Evolutionary conservation across 2,888 invertebrate species (phyloP), one percentile per base, ranked within the genome.

Genomic region (Hemistola chrysoprasaria): DNA sequence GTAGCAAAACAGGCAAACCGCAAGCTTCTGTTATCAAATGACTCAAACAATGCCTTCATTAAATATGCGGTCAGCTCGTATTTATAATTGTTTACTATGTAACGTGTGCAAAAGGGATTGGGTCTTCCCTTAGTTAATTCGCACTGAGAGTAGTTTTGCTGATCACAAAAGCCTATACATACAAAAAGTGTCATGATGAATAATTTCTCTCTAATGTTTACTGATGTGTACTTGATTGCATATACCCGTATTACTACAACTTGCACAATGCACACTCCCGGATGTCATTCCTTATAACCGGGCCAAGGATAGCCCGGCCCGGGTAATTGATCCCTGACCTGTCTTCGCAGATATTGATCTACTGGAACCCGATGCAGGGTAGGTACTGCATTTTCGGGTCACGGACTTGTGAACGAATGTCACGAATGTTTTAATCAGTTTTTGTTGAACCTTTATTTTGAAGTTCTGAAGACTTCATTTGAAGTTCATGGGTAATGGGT

Each of bases 1-100:
- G 8, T 21, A 52, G 45, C 71, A 70, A 75, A 80, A 77, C 79
- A 81, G 80, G 80, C 73, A 80, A 81, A 81, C 80, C 80, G 64
- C 80, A 80, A 34, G 21, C 22, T 8, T 4, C n/a, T n/a, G 11
- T 26, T 31, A 43, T 38, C 34, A 8, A 6, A 8, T n/a, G n/a
- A n/a, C n/a, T n/a, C n/a, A n/a, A 22, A 38, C 29, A 39, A 38
- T 38, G 23, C 8, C 26, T 35, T 23, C 31, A 30, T 40, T 21
- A 23, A 8, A 20, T 25, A 16, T 29, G 40, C 22, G 36, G 35
- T 36, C 20, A 11, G 6, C 22, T 8, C 24, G 11, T 9, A 10
- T 29, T 20, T 30, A 35, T 11, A 11, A 40, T 11, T 20, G 9
- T 20, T 21, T 24, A 3, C 1, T 33, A 31, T 35, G 22, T 9